phyloP scores from a whole-genome alignment of 2,888 invertebrate species.

The Limnephilus auricula region DNA sequence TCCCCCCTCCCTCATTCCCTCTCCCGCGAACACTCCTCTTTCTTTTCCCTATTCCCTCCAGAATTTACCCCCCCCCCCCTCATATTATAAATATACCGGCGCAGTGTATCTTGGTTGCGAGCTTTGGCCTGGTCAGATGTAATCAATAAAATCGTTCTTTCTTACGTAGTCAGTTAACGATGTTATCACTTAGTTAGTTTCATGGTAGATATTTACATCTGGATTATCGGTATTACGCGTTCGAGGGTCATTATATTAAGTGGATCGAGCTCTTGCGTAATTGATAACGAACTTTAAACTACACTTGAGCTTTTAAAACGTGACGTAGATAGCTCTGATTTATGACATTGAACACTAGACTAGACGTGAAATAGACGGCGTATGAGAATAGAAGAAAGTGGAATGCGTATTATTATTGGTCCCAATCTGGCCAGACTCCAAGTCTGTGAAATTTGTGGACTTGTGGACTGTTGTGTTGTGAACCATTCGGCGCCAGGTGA shows the following conservation, averaged over 20 bases:
- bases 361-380: neutral
- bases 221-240: neutral
- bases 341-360: neutral
- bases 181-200: neutral
- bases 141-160: neutral
- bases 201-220: neutral
- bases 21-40: too few relatives aligned
- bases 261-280: slow-evolving; percentile 2
- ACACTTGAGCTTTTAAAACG: neutral
- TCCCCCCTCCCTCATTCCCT: too few relatives aligned
- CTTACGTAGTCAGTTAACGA: neutral
- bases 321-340: neutral
- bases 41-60: too few relatives aligned
- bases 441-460: neutral
- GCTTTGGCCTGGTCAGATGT: neutral
- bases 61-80: too few relatives aligned
- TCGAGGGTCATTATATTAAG: neutral
- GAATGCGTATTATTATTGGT: neutral
- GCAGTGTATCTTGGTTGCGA: neutral
- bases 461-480: neutral
- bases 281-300: neutral
- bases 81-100: neutral
- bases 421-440: neutral
- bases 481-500: neutral
- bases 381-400: neutral